Conservation (phyloP, 2,113 vertebrate species). For the Phylloscopus trochiloides region DNA sequence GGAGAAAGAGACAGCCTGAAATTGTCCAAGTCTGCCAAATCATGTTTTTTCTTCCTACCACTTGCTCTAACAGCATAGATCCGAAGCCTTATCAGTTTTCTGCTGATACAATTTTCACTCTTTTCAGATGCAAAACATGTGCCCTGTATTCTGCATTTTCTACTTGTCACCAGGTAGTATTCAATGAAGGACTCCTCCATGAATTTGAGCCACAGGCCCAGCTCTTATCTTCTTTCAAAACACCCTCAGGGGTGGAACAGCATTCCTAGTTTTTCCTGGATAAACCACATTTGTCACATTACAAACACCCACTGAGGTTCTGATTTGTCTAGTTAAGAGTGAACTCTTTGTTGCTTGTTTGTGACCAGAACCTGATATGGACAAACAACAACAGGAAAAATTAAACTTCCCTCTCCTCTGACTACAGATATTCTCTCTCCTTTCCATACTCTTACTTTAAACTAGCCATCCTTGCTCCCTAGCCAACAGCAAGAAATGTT, state of each 20-base stretch:
- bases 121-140: background rate
- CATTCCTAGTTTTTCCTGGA: background rate
- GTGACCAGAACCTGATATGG: background rate
- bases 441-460: background rate
- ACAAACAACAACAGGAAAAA: background rate
- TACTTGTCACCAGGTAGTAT: background rate
- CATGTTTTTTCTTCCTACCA: background rate
- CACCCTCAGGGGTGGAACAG: rapidly evolving
- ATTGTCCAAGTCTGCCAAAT: background rate
- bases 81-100: background rate
- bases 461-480: background rate
- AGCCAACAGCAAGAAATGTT: background rate
- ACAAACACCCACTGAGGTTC: background rate
- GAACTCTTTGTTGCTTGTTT: background rate
- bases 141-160: background rate
- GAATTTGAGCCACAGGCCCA: background rate
- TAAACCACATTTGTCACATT: background rate
- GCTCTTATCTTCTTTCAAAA: background rate
- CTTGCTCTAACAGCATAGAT: background rate
- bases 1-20: background rate
- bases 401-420: background rate
- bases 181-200: background rate
- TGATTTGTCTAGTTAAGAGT: background rate
- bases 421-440: background rate
- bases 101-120: background rate